A percentile compares a stretch with the other conserved stretches of the same genome.
Conservation (phyloP, 2,113 vertebrate species). For the Agelaius phoeniceus region DNA sequence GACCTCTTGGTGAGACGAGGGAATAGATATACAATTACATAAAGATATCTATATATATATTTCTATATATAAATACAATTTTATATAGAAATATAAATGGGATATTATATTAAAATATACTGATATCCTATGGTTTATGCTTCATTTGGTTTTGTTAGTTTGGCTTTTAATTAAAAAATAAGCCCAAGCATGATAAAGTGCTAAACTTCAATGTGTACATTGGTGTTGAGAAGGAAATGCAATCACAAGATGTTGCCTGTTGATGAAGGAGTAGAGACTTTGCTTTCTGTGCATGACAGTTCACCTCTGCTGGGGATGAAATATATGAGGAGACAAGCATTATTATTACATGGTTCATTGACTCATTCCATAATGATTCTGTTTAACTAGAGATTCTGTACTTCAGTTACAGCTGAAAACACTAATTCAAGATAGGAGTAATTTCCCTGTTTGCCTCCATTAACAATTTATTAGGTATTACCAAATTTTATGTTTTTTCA, state of each 20-base stretch:
- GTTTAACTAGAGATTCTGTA: not conserved
- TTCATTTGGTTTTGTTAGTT: not conserved
- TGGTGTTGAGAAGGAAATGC: not conserved
- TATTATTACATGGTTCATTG: not conserved
- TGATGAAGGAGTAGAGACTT: not conserved
- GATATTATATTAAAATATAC: not conserved
- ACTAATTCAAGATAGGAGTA: not conserved
- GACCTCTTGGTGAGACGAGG: not conserved
- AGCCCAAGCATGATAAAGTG: not conserved
- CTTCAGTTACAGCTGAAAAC: not conserved
- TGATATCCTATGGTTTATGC: not conserved
- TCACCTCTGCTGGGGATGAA: not conserved
- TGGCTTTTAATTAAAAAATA: not conserved
- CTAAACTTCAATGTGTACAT: not conserved
- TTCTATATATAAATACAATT: not conserved
- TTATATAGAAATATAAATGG: not conserved
- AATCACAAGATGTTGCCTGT: not conserved
- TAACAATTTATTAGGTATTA: slow-evolving; percentile 40
- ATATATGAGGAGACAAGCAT: not conserved
- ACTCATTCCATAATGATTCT: not conserved
- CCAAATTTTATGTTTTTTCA: not conserved
- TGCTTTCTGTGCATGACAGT: not conserved
- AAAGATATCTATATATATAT: not conserved
- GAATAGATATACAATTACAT: not conserved
- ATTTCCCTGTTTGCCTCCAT: not conserved